Base-by-base conservation (phyloP, 2,888 invertebrate species). In the Rotaria magnacalcarata region DNA sequence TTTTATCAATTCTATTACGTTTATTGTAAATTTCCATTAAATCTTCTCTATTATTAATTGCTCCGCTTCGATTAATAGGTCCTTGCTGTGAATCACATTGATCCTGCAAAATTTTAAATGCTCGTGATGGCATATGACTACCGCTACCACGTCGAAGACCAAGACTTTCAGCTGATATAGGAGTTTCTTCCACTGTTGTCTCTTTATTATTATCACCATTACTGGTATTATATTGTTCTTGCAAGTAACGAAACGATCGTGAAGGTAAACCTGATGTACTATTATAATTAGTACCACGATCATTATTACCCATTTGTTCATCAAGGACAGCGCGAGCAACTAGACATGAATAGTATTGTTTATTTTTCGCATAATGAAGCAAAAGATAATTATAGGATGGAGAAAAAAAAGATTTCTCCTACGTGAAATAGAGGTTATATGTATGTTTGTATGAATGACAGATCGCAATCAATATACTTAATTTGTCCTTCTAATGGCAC, bases 181-280 rank as follows among this genome's bases (percentile, higher is more conserved):
- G 10, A 1, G 47, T 47, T n/a, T 24, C 47, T 47, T 80, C 47
- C 24, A n/a, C 47, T 4, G 47, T n/a, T 24, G 80, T 80, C 11
- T 16, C 19, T 6, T 67, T 19, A 16, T 34, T 67, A 67, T 67
- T 34, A 67, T 67, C 67, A 47, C 80, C 47, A 80, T 80, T 80
- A n/a, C 11, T 47, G 14, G 21, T 43, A 47, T 11, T 43, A 47
- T 80, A 80, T 47, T 80, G 80, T n/a, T 80, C 80, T 47, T 80
- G 80, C n/a, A 80, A n/a, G 16, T 80, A 47, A 80, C 80, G 80
- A 80, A 80, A 80, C 47, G 80, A 80, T 47, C 80, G 80, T 24
- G 80, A 80, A 24, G 80, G 47, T n/a, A 47, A 47, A n/a, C 10
- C n/a, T 47, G 80, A 43, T 47, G 43, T 47, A 24, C 10, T 5